Conservation (phyloP, 2,888 invertebrate genomes). For the Synergus itoensis region DNA sequence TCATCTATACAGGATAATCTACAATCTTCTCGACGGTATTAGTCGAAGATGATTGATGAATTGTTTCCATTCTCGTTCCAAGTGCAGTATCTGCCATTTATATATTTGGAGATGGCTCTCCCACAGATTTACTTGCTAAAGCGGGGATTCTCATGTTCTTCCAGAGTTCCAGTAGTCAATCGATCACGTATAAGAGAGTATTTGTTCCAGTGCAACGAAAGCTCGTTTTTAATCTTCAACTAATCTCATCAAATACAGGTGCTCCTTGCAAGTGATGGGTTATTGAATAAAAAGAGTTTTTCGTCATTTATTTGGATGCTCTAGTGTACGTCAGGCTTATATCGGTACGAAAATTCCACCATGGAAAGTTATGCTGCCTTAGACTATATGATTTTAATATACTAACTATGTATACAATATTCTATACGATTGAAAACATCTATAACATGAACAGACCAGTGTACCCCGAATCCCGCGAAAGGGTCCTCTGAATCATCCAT, state of each 20-base stretch:
- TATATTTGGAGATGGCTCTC: not conserved
- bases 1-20: conserved; percentile 18
- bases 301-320: too few relatives aligned
- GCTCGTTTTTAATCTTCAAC: not conserved
- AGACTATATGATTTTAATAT: too few relatives aligned
- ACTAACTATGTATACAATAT: too few relatives aligned
- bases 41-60: not conserved
- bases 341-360: too few relatives aligned
- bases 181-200: not conserved
- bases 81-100: conserved; percentile 16
- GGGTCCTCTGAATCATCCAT: too few relatives aligned
- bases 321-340: too few relatives aligned
- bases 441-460: too few relatives aligned
- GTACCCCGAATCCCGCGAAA: too few relatives aligned
- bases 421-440: too few relatives aligned
- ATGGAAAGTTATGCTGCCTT: too few relatives aligned
- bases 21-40: not conserved
- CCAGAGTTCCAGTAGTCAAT: not conserved
- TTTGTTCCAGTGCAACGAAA: not conserved
- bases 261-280: not conserved
- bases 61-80: not conserved
- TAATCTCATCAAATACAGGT: not conserved
- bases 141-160: not conserved
- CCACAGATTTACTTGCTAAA: not conserved
- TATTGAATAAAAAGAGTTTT: too few relatives aligned